These are phyloP conservation scores for Holothuria leucospilota DNA, from an alignment of 53 echinoderm and acorn worm species.

Conservation along the genomic window DNA sequence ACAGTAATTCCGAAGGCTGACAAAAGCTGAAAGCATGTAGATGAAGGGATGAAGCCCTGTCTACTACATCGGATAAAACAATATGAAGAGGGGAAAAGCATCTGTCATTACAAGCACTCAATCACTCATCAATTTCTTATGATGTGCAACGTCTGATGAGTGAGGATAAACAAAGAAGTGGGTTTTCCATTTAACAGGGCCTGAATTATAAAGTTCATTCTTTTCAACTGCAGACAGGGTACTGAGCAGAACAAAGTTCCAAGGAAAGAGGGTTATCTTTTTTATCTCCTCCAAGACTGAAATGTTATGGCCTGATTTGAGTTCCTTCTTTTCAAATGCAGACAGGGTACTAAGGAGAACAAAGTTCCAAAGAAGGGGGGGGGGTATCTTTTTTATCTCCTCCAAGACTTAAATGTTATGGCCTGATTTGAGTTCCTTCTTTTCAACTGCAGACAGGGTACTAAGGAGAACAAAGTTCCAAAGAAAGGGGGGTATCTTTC, in stretches of 20 bases:
- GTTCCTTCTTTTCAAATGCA: not conserved
- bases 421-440: not conserved
- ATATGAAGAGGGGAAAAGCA: not conserved
- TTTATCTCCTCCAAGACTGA: conserved; percentile 11
- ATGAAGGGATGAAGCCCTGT: not conserved
- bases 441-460: not conserved
- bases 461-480: not conserved
- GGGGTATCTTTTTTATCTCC: conserved; percentile 1
- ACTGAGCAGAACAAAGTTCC: not conserved
- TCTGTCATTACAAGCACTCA: no score
- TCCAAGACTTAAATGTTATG: conserved; percentile 8
- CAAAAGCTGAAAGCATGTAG: not conserved
- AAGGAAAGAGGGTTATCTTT: not conserved
- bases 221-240: not conserved
- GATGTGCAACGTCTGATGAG: no score
- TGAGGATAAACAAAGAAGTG: no score
- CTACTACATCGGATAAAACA: conserved; percentile 5
- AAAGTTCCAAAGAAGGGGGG: conserved; percentile 15
- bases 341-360: not conserved
- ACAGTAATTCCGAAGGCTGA: not conserved
- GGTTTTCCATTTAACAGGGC: not conserved
- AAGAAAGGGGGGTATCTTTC: conserved; percentile 7
- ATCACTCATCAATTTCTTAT: no score
- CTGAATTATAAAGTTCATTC: not conserved
- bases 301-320: no score